Evolutionary conservation across 2,113 vertebrate genomes (phyloP).

Genomic region (Marcusenius ussheri): DNA sequence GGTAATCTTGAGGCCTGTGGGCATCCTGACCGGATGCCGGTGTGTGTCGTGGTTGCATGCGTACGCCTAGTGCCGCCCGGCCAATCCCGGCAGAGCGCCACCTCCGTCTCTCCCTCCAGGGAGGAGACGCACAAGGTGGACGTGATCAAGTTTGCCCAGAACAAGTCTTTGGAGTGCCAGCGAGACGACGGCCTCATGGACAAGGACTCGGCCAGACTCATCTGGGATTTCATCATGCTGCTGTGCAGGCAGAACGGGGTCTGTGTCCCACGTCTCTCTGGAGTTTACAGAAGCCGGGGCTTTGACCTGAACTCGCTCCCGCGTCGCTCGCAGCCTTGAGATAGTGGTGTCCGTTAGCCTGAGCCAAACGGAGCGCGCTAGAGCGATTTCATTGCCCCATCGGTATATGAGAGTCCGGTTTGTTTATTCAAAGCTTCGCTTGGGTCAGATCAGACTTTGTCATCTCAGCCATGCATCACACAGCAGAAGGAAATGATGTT

Average conservation of each 20-base stretch:
- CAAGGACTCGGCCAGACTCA: conserved; percentile 82
- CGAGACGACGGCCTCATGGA: conserved; percentile 78
- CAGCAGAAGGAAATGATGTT: not conserved
- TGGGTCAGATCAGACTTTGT: not conserved
- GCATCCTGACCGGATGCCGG: not conserved
- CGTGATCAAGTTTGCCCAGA: conserved; percentile 95
- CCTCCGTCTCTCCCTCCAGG: conserved; percentile 46
- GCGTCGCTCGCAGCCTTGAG: not conserved
- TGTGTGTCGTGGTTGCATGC: not conserved
- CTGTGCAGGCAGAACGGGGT: conserved; percentile 96
- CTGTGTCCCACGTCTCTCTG: conserved; percentile 22
- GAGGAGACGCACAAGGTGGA: conserved; percentile 97
- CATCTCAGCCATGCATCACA: not conserved
- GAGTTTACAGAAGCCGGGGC: not conserved
- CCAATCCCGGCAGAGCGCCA: not conserved
- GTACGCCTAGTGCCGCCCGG: not conserved
- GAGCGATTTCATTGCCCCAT: not conserved
- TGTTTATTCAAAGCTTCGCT: not conserved
- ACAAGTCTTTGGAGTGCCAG: conserved; percentile 76
- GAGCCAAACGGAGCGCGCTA: not conserved
- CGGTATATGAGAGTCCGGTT: not conserved
- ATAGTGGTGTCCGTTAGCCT: not conserved
- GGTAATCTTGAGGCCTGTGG: not conserved
- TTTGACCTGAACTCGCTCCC: not conserved
- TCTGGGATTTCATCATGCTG: conserved; percentile 90